These are phyloP conservation scores for Dryobotodes eremita DNA, from an alignment of 2,888 invertebrate genomes.

Conservation along the genomic window DNA sequence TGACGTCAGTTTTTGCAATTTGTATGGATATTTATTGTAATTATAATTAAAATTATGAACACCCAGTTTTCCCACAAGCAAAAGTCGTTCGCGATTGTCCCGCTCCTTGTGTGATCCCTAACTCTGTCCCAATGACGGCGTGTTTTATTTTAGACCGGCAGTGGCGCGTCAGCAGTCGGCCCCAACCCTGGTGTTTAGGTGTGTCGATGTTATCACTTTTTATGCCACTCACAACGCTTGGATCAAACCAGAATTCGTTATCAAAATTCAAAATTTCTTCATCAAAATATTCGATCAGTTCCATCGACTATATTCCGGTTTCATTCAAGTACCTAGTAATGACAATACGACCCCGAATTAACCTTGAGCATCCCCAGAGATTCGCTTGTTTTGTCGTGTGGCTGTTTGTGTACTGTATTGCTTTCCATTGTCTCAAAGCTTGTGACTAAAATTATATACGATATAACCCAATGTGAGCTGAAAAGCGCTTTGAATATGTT, in stretches of 20 bases:
- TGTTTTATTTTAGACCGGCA: conserved; percentile 91
- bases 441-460: conserved; percentile 38
- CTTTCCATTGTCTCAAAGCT: conserved; percentile 80
- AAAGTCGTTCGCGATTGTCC: conserved; percentile 65
- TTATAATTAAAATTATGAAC: conserved; percentile 56
- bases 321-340: conserved; percentile 81
- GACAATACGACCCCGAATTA: conserved; percentile 75
- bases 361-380: conserved; percentile 76
- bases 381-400: conserved; percentile 80
- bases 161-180: conserved; percentile 91
- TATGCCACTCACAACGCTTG: conserved; percentile 82
- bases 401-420: conserved; percentile 79
- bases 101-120: conserved; percentile 74
- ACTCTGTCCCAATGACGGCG: conserved; percentile 85
- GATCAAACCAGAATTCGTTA: conserved; percentile 69
- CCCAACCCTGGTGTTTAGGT: conserved; percentile 91
- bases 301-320: conserved; percentile 57
- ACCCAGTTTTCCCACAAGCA: conserved; percentile 59
- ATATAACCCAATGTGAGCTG: conserved; percentile 9
- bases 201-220: conserved; percentile 90
- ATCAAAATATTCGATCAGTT: conserved; percentile 30
- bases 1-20: not conserved
- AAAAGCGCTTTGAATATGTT: conserved; percentile 35
- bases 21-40: not conserved
- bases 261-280: conserved; percentile 43